A percentile compares a stretch with the other conserved stretches of the same genome.
Evolutionary conservation across 2,888 invertebrate species (phyloP).

Genomic region (Perdita meconis): DNA sequence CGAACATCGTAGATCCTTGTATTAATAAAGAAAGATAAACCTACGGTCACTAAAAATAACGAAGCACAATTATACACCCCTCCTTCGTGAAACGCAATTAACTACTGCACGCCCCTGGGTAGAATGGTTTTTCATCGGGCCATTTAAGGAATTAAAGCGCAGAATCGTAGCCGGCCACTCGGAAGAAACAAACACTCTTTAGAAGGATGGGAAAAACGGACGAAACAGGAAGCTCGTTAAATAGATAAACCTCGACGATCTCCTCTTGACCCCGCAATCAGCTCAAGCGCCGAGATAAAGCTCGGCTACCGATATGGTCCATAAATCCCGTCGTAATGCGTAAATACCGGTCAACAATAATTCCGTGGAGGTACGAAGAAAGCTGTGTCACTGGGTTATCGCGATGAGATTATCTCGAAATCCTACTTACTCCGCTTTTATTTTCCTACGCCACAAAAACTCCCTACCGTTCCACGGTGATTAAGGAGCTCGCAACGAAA

Average conservation of each 20-base stretch:
- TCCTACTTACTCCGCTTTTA: conserved; percentile 25
- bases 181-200: conserved; percentile 33
- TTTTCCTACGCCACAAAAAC: conserved; percentile 7
- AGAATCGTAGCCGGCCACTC: conserved; percentile 26
- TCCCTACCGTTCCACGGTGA: neutral
- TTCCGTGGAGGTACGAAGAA: conserved; percentile 46
- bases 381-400: conserved; percentile 75
- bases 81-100: conserved; percentile 30
- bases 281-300: conserved; percentile 40
- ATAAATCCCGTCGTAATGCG: conserved; percentile 44
- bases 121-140: conserved; percentile 33
- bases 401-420: conserved; percentile 72
- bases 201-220: conserved; percentile 16
- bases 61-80: conserved; percentile 9
- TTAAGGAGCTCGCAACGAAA: neutral
- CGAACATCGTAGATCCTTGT: no score
- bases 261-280: conserved; percentile 32
- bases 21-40: neutral
- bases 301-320: conserved; percentile 20
- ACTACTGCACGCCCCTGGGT: conserved; percentile 13
- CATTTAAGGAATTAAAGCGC: conserved; percentile 47
- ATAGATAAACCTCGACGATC: conserved; percentile 46
- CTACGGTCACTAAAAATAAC: neutral
- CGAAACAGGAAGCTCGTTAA: conserved; percentile 55
- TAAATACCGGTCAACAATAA: conserved; percentile 57